phyloP scores from a whole-genome alignment of 2,888 invertebrate species.

The Drosophila vallismaia region DNA sequence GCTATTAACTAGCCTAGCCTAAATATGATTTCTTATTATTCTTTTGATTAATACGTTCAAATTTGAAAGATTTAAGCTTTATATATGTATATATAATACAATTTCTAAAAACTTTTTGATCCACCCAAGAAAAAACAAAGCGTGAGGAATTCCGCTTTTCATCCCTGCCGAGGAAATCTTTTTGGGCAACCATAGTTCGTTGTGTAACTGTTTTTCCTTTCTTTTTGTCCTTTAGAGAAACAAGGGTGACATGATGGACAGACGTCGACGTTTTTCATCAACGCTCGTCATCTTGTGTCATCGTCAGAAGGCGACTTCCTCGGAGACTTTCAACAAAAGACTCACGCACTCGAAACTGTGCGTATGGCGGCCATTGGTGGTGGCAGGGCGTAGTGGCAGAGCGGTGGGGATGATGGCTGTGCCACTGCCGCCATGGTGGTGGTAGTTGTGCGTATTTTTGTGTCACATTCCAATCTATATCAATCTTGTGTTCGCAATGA shows the following conservation, averaged over 20 bases:
- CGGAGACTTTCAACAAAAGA: conserved; percentile 10
- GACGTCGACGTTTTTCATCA: conserved; percentile 80
- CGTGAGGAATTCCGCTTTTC: conserved; percentile 71
- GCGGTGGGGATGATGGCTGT: conserved; percentile 22
- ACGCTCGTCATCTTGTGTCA: conserved; percentile 80
- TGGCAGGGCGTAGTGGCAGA: conserved; percentile 32
- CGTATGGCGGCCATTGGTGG: conserved; percentile 55
- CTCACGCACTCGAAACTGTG: conserved; percentile 61
- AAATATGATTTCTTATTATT: no score
- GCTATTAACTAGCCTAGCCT: no score
- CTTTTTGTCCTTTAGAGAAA: conserved; percentile 43
- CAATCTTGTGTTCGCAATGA: conserved; percentile 85
- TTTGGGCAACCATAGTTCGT: conserved; percentile 51
- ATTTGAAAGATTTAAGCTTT: no score
- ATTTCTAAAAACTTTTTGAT: conserved; percentile 13
- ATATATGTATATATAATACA: no score
- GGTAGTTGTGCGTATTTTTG: conserved; percentile 81
- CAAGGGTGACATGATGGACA: conserved; percentile 81
- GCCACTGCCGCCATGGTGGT: conserved; percentile 49
- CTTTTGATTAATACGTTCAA: no score
- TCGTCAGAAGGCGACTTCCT: conserved; percentile 70
- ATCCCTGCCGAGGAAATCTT: conserved; percentile 67
- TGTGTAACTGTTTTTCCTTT: conserved; percentile 28
- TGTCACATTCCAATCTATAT: conserved; percentile 85
- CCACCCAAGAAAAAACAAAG: conserved; percentile 57